A percentile compares a stretch with the other conserved stretches of the same genome.
Evolutionary conservation across 2,888 invertebrate species (phyloP).

Genomic region (Neria commutata): DNA sequence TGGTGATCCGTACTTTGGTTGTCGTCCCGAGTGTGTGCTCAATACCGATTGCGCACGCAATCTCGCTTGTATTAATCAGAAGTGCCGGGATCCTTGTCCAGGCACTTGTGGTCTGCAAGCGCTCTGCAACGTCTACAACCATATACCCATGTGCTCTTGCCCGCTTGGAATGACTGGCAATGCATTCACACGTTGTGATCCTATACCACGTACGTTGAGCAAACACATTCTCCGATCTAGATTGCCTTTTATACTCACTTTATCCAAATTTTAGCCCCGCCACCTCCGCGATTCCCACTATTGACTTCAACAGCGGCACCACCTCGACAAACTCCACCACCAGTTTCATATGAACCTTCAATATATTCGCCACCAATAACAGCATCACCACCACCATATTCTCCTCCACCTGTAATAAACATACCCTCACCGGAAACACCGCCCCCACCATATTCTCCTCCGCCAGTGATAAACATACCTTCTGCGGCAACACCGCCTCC

Average conservation of each 20-base stretch:
- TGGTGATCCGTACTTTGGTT: constrained; percentile 72
- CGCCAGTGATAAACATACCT: too few species aligned
- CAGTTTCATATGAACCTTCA: not conserved
- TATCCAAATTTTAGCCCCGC: constrained; percentile 9
- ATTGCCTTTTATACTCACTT: not conserved
- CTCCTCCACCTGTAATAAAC: not conserved
- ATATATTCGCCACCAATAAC: not conserved
- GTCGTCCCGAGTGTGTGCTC: constrained; percentile 76
- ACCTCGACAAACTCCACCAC: not conserved
- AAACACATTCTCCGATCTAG: not conserved
- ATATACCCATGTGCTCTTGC: constrained; percentile 79
- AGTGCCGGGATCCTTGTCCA: constrained; percentile 75
- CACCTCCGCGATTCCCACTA: not conserved
- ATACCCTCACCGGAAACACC: not conserved
- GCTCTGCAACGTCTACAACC: constrained; percentile 74
- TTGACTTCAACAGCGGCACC: not conserved
- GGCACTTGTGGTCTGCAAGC: constrained; percentile 79
- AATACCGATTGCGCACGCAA: constrained; percentile 75
- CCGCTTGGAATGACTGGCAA: constrained; percentile 74
- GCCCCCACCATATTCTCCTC: too few species aligned
- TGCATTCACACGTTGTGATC: constrained; percentile 72
- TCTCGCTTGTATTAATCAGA: constrained; percentile 73
- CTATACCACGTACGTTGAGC: constrained; percentile 56
- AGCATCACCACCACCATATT: constrained; percentile 4
- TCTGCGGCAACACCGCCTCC: too few species aligned